Evolutionary conservation across 2,113 vertebrate species (phyloP).

Genomic region (Dipodomys spectabilis): DNA sequence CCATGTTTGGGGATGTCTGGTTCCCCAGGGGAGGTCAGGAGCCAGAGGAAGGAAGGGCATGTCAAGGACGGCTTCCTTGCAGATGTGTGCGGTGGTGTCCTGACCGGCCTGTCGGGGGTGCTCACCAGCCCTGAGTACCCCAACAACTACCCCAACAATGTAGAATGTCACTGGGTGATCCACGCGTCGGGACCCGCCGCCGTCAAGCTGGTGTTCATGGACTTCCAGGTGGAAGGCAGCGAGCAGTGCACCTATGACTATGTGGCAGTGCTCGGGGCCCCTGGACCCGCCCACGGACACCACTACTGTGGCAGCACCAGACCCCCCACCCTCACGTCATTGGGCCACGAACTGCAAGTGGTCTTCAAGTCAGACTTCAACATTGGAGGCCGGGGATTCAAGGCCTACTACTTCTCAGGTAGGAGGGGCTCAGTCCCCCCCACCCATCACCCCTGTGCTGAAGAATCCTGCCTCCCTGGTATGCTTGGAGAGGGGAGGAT

Average conservation of each 20-base stretch:
- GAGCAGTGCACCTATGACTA: slow-evolving; percentile 95
- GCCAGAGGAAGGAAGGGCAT: not conserved
- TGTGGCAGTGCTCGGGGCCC: slow-evolving; percentile 92
- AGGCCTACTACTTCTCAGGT: slow-evolving; percentile 97
- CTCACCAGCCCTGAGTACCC: slow-evolving; percentile 96
- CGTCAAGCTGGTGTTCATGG: slow-evolving; percentile 93
- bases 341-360: slow-evolving; percentile 91
- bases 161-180: slow-evolving; percentile 95
- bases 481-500: not conserved
- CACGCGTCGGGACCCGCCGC: slow-evolving; percentile 85
- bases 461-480: not conserved
- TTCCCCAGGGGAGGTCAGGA: too few relatives aligned
- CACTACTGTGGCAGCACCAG: slow-evolving; percentile 91
- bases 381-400: slow-evolving; percentile 96
- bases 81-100: slow-evolving; percentile 95
- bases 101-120: slow-evolving; percentile 94
- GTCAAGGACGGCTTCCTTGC: slow-evolving; percentile 60
- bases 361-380: slow-evolving; percentile 98
- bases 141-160: slow-evolving; percentile 94
- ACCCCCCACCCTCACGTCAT: slow-evolving; percentile 90
- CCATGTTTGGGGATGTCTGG: not conserved
- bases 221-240: slow-evolving; percentile 96
- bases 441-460: not conserved
- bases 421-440: not conserved
- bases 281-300: slow-evolving; percentile 85